Conservation (phyloP, 2,888 invertebrate species). For the Tholera decimalis region DNA sequence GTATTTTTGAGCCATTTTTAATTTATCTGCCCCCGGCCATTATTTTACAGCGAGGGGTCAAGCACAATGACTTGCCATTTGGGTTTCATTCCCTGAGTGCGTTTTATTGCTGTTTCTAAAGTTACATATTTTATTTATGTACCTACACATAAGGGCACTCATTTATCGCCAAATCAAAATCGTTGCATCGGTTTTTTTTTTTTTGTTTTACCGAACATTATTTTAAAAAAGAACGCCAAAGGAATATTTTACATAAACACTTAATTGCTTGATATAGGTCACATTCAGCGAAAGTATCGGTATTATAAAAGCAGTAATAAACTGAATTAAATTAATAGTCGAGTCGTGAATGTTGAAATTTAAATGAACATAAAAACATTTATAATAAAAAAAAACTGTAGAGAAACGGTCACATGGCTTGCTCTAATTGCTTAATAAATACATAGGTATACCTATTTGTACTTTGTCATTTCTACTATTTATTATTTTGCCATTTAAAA, state of each 20-base stretch:
- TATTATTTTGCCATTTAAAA: slow-evolving; percentile 43
- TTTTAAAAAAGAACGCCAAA: too few relatives aligned
- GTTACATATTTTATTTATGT: slow-evolving; percentile 54
- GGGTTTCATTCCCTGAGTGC: slow-evolving; percentile 78
- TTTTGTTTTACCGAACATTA: background rate
- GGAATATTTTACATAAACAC: background rate
- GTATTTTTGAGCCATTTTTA: slow-evolving; percentile 90
- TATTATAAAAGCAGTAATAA: slow-evolving; percentile 24
- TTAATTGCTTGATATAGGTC: slow-evolving; percentile 1
- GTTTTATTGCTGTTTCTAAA: slow-evolving; percentile 84
- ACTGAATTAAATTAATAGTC: slow-evolving; percentile 35
- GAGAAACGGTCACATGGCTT: slow-evolving; percentile 19
- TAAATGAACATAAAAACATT: slow-evolving; percentile 22
- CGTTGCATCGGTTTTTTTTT: background rate
- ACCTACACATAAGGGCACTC: background rate
- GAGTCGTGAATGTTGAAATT: slow-evolving; percentile 38
- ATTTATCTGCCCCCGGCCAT: slow-evolving; percentile 90
- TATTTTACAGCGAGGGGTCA: slow-evolving; percentile 90
- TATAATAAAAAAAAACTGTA: slow-evolving; percentile 46
- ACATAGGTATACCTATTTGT: background rate
- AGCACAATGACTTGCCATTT: slow-evolving; percentile 81
- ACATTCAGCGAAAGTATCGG: background rate
- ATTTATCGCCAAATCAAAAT: background rate
- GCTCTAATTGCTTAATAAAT: too few relatives aligned
- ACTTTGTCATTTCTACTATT: slow-evolving; percentile 11